A percentile compares a stretch with the other conserved stretches of the same genome.
Evolutionary conservation across 2,797 vertebrate genomes (phyloP).

Genomic region (Hoplostethus mediterraneus): DNA sequence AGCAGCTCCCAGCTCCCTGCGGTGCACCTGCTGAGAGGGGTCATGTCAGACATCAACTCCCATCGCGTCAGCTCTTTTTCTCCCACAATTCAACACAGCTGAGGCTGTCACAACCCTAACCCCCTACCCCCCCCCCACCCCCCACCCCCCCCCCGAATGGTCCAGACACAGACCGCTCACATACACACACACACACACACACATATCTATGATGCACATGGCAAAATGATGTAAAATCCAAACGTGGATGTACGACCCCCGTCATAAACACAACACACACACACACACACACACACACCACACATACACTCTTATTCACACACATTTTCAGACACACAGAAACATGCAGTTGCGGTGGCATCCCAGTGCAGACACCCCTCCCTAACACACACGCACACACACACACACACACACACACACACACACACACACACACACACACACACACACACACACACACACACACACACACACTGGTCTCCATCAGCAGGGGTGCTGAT

Average conservation of each 20-base stretch:
- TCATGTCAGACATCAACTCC: conserved; percentile 92
- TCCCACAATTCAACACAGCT: conserved; percentile 85
- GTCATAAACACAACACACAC: conserved; percentile 39
- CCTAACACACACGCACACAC: background rate
- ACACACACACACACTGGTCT: conserved; percentile 55
- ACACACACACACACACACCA: conserved; percentile 21
- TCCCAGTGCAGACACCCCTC: conserved; percentile 74
- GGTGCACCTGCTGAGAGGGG: conserved; percentile 86
- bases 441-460: too few species aligned
- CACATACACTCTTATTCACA: conserved; percentile 16
- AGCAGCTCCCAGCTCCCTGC: conserved; percentile 76
- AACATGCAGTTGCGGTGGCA: conserved; percentile 54
- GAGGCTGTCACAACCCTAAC: conserved; percentile 87
- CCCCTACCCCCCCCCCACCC: conserved; percentile 64
- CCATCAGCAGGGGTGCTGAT: conserved; percentile 76
- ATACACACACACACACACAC: conserved; percentile 27
- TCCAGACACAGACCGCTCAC: conserved; percentile 62
- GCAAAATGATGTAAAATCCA: background rate
- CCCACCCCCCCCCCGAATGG: conserved; percentile 61
- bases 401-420: too few species aligned
- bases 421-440: conserved; percentile 19
- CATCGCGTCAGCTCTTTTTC: conserved; percentile 87
- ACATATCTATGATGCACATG: conserved; percentile 66
- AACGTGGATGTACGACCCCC: conserved; percentile 32
- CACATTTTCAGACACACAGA: conserved; percentile 44